These are phyloP conservation scores for Ornithorhynchus anatinus DNA, from an alignment of 2,113 vertebrate species.

Conservation along the genomic window DNA sequence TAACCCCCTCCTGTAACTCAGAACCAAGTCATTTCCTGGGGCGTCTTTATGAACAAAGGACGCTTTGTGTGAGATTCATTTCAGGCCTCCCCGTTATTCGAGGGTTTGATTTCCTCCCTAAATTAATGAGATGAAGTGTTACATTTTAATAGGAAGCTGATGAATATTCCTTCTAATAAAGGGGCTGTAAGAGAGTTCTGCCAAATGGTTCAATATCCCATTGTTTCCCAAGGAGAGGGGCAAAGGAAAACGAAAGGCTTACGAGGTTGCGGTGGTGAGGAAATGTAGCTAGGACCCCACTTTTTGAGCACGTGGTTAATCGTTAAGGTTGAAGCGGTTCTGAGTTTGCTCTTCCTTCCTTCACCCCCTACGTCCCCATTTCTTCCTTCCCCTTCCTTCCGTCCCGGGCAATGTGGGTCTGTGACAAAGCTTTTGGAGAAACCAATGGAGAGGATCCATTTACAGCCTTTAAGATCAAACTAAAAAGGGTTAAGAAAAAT, in stretches of 20 bases:
- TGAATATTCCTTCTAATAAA: constrained; percentile 26
- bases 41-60: too few relatives aligned
- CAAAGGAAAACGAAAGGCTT: too few relatives aligned
- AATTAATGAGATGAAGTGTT: background rate
- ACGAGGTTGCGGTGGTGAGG: background rate
- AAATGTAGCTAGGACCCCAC: background rate
- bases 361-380: too few relatives aligned
- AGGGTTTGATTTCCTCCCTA: background rate
- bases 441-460: too few relatives aligned
- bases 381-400: too few relatives aligned
- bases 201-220: background rate
- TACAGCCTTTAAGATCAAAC: too few relatives aligned
- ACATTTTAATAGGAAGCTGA: constrained; percentile 26
- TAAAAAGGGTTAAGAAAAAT: too few relatives aligned
- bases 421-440: too few relatives aligned
- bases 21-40: too few relatives aligned
- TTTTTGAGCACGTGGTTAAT: background rate
- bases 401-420: too few relatives aligned
- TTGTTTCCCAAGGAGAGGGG: constrained; percentile 47
- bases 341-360: background rate
- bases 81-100: background rate
- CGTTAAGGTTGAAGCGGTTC: background rate
- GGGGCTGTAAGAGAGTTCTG: constrained; percentile 8
- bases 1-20: too few relatives aligned
- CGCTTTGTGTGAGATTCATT: background rate